Percentiles rank a stretch among this genome's conserved stretches.
These are phyloP conservation scores for Stercorarius parasiticus DNA, from an alignment of 2,113 vertebrate species.

Conservation along the genomic window DNA sequence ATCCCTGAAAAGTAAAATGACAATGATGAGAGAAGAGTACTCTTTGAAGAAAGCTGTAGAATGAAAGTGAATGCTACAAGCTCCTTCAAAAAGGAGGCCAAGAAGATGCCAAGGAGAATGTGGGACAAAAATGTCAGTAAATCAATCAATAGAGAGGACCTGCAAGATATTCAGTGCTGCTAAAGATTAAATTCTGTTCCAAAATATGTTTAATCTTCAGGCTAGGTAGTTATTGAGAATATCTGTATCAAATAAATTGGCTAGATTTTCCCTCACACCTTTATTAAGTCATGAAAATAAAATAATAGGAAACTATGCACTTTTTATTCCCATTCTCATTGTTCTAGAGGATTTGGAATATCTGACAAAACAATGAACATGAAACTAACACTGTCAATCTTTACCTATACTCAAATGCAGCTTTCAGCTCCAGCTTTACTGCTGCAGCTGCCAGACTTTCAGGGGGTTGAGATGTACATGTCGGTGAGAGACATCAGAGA, in stretches of 20 bases:
- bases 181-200: not conserved
- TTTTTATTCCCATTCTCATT: not conserved
- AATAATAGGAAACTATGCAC: not conserved
- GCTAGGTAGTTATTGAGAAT: not conserved
- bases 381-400: not conserved
- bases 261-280: not conserved
- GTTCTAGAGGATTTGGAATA: not conserved
- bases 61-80: not conserved
- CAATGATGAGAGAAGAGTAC: not conserved
- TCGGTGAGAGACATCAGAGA: not conserved
- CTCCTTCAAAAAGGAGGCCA: not conserved
- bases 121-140: not conserved
- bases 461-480: fast-evolving
- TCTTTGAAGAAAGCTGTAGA: not conserved
- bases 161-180: not conserved
- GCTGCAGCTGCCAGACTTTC: not conserved
- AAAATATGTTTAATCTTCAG: slow-evolving; percentile 14
- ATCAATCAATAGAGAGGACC: not conserved
- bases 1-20: not conserved
- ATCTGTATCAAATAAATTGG: not conserved
- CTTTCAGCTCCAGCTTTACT: not conserved
- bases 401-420: not conserved
- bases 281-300: not conserved
- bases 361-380: not conserved
- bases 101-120: not conserved